Percentiles rank a stretch among this genome's conserved stretches.
Conservation (phyloP, 2,113 vertebrate genomes). For the Euleptes europaea region DNA sequence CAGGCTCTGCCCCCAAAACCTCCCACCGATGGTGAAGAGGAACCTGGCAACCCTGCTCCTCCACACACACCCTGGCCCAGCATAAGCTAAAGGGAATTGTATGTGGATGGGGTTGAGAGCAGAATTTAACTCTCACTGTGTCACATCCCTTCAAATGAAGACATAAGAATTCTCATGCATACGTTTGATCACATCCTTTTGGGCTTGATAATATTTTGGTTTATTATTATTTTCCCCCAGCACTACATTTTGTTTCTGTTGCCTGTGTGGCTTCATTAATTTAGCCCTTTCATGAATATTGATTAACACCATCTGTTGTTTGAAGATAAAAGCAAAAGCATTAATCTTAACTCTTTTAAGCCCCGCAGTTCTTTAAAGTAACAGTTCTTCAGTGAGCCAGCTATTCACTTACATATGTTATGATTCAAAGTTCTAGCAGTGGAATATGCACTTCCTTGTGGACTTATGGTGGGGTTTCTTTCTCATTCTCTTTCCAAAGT, state of each 20-base stretch:
- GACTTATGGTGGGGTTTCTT: neutral
- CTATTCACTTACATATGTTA: neutral
- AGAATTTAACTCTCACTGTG: constrained; percentile 26
- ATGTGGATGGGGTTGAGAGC: neutral
- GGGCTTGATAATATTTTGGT: neutral
- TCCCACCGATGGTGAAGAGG: too few species aligned
- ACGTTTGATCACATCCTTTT: neutral
- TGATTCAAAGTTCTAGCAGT: neutral
- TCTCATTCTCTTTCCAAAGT: neutral
- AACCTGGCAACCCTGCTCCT: too few species aligned
- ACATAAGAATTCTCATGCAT: constrained; percentile 20
- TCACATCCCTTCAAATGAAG: neutral
- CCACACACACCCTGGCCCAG: too few species aligned
- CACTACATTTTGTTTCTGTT: neutral
- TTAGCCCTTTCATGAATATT: constrained; percentile 53
- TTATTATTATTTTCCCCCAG: constrained; percentile 23
- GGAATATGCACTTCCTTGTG: neutral
- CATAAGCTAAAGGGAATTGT: neutral
- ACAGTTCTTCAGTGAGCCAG: constrained; percentile 5
- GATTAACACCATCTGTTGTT: constrained; percentile 65
- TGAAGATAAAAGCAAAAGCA: constrained; percentile 58
- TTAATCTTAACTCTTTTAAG: constrained; percentile 45
- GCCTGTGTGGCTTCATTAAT: constrained; percentile 18
- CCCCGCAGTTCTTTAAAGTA: constrained; percentile 55
- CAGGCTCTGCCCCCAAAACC: too few species aligned